Evolutionary conservation across 2,888 invertebrate species (phyloP).

Genomic region (Eulithis prunata): DNA sequence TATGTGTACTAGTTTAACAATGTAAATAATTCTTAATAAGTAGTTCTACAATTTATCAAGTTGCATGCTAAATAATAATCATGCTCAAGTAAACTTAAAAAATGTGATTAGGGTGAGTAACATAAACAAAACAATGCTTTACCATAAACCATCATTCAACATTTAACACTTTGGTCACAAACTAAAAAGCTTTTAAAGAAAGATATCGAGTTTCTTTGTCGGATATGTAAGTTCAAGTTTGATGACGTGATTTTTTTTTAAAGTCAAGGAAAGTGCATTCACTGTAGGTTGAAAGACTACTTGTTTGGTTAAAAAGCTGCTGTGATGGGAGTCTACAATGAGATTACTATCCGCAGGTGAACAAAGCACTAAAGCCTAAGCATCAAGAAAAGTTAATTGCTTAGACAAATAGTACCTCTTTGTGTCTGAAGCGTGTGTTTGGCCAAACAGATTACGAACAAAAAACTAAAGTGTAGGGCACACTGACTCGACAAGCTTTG

Average conservation of each 20-base stretch:
- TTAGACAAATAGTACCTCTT: conserved; percentile 43
- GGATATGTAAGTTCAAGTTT: conserved; percentile 4
- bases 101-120: conserved; percentile 26
- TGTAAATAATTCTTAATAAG: not conserved
- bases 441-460: conserved; percentile 34
- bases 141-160: conserved; percentile 32
- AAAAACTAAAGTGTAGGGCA: conserved; percentile 46
- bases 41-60: not conserved
- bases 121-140: conserved; percentile 22
- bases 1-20: too few species aligned
- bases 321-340: conserved; percentile 41
- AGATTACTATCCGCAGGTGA: conserved; percentile 37
- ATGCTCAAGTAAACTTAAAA: conserved; percentile 35
- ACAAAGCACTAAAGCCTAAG: conserved; percentile 49
- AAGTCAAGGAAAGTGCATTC: conserved; percentile 13
- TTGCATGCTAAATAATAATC: conserved; percentile 39
- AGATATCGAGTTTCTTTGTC: not conserved
- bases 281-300: conserved; percentile 24
- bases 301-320: conserved; percentile 43
- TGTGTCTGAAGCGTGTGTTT: conserved; percentile 50
- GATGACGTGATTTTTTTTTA: not conserved
- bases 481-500: conserved; percentile 58
- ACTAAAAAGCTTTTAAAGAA: not conserved
- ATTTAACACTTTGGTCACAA: conserved; percentile 2
- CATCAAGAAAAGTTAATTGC: conserved; percentile 42